Base-by-base conservation (phyloP, 1,140 invertebrate genomes). In the Plutomurus gul region DNA sequence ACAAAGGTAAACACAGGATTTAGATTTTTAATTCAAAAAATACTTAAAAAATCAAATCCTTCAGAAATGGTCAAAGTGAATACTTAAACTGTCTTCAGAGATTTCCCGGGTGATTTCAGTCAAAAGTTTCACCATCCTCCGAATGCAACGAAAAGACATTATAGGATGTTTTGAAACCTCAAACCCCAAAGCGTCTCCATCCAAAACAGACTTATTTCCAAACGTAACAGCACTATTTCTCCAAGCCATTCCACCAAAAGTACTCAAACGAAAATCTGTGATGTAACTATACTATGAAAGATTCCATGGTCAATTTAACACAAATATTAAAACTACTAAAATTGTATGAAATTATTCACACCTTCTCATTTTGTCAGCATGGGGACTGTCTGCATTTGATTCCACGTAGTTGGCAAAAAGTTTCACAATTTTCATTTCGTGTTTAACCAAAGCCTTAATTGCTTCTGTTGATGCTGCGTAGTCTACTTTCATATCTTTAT, bases 141-240 rank as follows among this genome's bases (percentile, higher is more conserved):
- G 7, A 1, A 78, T 74, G 33, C 46, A 36, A 30, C 36, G 65
- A 30, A 72, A 78, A 22, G 77, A 51, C 22, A 60, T 74, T 36
- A 78, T 30, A 1, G 77, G 70, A 74, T 78, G 77, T 22, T 74
- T 74, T n/a, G 60, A 33, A 20, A 43, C 36, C 25, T 78, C 47
- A 40, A 43, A 18, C 8, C 36, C 77, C 25, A 78, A 39, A 0
- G 3, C 5, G n/a, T 47, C 72, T 1, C 43, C 25, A 10, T 78
- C 71, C 13, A 78, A 8, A 8, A 40, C 37, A 10, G 4, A n/a
- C 3, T 13, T 8, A 4, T 43, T 39, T 65, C 36, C 33, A 39
- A 74, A 20, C 1, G n/a, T 60, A 16, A 74, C 33, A 5, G 60
- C 20, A 39, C 43, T 46, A 10, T n/a, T 73, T n/a, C 36, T n/a